Conservation (phyloP, 2,113 vertebrate genomes). For the Anoura caudifer region DNA sequence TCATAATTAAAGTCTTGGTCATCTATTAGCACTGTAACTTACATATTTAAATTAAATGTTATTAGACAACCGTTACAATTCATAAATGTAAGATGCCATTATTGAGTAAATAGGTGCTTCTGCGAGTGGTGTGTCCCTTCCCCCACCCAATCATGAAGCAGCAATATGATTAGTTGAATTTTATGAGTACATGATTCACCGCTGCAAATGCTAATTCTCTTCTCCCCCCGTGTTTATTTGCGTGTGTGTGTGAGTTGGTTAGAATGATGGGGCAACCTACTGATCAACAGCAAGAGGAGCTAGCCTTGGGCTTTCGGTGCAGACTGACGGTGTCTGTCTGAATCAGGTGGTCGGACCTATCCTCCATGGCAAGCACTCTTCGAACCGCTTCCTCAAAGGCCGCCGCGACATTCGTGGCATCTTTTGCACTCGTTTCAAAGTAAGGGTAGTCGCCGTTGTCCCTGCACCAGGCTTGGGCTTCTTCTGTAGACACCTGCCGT, state of each 20-base stretch:
- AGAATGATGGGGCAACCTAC: constrained; percentile 43
- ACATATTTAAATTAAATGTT: constrained; percentile 73
- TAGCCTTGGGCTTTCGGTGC: constrained; percentile 90
- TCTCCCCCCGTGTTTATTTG: constrained; percentile 30
- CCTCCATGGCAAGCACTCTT: constrained; percentile 91
- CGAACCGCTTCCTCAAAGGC: constrained; percentile 96
- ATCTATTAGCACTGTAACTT: constrained; percentile 76
- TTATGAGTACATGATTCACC: constrained; percentile 55
- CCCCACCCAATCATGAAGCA: constrained; percentile 67
- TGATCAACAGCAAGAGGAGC: constrained; percentile 89
- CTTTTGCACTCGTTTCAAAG: constrained; percentile 97
- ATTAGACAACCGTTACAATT: constrained; percentile 67
- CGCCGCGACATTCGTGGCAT: constrained; percentile 92
- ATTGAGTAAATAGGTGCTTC: constrained; percentile 64
- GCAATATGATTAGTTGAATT: constrained; percentile 65
- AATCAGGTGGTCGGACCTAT: constrained; percentile 92
- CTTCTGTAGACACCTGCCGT: constrained; percentile 91
- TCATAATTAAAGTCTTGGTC: constrained; percentile 70
- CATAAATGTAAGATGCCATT: constrained; percentile 65
- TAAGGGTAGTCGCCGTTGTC: constrained; percentile 94
- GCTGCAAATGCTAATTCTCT: background rate
- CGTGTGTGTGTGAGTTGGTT: constrained; percentile 54
- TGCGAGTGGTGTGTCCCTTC: constrained; percentile 47
- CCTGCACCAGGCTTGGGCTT: constrained; percentile 93
- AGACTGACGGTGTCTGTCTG: constrained; percentile 95